Percentiles rank a stretch among this genome's conserved stretches.
These are phyloP conservation scores for Conops quadrifasciatus DNA, from an alignment of 2,888 invertebrate species.

Conservation along the genomic window DNA sequence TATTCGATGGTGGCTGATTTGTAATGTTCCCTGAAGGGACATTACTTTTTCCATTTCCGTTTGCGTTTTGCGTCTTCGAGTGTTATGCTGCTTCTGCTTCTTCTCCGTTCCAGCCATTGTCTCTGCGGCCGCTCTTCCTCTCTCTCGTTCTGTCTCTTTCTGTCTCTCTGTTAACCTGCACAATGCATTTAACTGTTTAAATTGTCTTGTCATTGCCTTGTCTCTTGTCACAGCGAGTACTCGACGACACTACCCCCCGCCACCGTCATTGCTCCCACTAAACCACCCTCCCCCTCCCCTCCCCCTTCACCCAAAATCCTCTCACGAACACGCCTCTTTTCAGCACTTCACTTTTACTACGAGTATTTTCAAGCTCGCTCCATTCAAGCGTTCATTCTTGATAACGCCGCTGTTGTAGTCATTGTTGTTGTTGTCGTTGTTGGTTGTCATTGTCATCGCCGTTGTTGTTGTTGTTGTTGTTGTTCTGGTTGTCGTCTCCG, in stretches of 20 bases:
- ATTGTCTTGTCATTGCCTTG: slow-evolving; percentile 43
- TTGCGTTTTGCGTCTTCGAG: slow-evolving; percentile 18
- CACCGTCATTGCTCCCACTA: too few species aligned
- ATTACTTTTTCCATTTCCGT: slow-evolving; percentile 17
- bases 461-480: neutral
- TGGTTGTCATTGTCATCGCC: neutral
- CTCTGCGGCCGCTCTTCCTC: neutral
- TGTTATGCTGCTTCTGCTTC: slow-evolving; percentile 1
- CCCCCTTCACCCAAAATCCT: neutral
- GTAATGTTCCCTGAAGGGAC: slow-evolving; percentile 31
- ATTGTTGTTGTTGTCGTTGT: neutral
- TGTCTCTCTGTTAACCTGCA: neutral
- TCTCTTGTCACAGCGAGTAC: slow-evolving; percentile 31
- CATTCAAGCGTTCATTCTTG: neutral
- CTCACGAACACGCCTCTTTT: neutral
- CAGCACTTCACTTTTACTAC: slow-evolving; percentile 3
- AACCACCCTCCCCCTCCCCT: neutral
- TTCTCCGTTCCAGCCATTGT: neutral
- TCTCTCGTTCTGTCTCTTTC: neutral
- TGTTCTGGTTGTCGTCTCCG: neutral
- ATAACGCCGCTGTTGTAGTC: neutral
- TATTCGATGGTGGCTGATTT: slow-evolving; percentile 38
- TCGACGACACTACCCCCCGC: neutral
- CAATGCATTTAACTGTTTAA: slow-evolving; percentile 30
- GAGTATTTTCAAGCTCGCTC: neutral